These are phyloP conservation scores for Agonopterix subpropinquella DNA, from an alignment of 2,888 invertebrate genomes.

Conservation along the genomic window DNA sequence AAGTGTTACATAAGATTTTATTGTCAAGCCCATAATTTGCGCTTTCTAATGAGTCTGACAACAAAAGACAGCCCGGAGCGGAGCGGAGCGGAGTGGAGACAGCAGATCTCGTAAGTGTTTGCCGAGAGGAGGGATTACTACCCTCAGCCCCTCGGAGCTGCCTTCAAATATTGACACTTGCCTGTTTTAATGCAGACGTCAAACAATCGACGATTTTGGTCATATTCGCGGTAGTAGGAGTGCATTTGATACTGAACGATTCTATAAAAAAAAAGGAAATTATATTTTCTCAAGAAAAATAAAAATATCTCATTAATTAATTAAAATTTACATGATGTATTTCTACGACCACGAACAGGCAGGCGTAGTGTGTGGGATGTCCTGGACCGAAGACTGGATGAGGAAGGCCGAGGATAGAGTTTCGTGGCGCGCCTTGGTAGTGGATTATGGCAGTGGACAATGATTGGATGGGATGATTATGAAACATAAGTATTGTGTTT, in stretches of 20 bases:
- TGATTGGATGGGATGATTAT: too few species aligned
- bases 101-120: constrained; percentile 53
- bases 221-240: constrained; percentile 21
- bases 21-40: constrained; percentile 13
- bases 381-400: too few species aligned
- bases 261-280: too few species aligned
- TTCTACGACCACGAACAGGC: too few species aligned
- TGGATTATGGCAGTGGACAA: too few species aligned
- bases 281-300: too few species aligned
- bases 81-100: constrained; percentile 35
- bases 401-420: too few species aligned
- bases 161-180: constrained; percentile 70
- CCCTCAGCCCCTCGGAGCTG: constrained; percentile 44
- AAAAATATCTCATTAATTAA: too few species aligned
- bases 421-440: too few species aligned
- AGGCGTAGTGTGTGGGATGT: too few species aligned
- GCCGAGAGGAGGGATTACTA: constrained; percentile 53
- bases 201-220: constrained; percentile 68
- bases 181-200: constrained; percentile 73
- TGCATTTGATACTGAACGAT: constrained; percentile 11
- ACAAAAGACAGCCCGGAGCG: constrained; percentile 31
- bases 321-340: too few species aligned
- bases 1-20: not conserved
- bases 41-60: constrained; percentile 44
- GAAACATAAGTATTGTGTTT: too few species aligned